Evolutionary conservation across 23 tunicate species (phyloP).

Genomic region (Styela plicata): DNA sequence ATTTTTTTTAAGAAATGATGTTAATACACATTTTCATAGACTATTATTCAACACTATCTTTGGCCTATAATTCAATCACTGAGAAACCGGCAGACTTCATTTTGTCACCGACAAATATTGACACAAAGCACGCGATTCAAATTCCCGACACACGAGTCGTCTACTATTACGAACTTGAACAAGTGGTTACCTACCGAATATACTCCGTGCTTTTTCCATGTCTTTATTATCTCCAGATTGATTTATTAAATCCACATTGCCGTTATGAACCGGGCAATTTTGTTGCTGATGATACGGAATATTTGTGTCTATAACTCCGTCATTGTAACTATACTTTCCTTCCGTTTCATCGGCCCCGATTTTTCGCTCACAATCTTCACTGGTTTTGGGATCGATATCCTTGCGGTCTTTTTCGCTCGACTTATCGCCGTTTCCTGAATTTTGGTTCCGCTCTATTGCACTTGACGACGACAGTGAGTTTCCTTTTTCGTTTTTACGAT

Average conservation of each 20-base stretch:
- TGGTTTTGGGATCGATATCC: background rate
- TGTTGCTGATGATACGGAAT: background rate
- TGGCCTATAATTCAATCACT: too few species aligned
- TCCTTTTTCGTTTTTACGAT: background rate
- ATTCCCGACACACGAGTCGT: too few species aligned
- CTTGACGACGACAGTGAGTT: background rate
- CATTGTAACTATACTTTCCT: background rate
- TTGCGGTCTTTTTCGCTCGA: background rate
- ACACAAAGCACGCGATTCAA: too few species aligned
- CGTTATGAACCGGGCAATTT: background rate
- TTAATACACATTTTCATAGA: too few species aligned
- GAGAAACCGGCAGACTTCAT: too few species aligned
- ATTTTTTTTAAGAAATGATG: too few species aligned
- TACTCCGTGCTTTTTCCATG: conserved; percentile 31
- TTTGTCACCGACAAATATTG: background rate
- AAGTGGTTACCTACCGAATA: conserved; percentile 24
- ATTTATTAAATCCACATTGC: background rate
- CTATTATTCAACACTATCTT: too few species aligned
- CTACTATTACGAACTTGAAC: too few species aligned
- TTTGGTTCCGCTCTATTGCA: background rate
- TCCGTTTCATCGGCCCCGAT: background rate
- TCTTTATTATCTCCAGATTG: conserved; percentile 15
- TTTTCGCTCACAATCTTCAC: background rate
- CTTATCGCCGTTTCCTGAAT: background rate
- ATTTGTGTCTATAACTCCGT: background rate